Evolutionary conservation across 2,797 vertebrate genomes (phyloP).

Genomic region (Denticeps clupeoides): DNA sequence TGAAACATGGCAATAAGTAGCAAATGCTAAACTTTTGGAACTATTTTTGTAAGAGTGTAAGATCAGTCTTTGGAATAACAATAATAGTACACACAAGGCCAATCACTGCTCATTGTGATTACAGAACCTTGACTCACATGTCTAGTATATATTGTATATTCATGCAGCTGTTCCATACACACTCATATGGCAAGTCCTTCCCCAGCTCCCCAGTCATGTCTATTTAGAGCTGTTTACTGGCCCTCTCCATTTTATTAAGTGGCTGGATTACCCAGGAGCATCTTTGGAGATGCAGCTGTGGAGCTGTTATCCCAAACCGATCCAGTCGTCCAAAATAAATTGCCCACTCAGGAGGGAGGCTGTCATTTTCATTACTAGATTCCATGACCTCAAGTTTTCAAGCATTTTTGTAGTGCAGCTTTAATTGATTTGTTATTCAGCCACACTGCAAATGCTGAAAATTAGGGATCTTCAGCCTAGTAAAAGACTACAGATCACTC

Average conservation of each 20-base stretch:
- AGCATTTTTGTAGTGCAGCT: background rate
- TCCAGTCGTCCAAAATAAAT: constrained; percentile 26
- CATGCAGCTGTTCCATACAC: constrained; percentile 25
- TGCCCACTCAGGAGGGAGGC: background rate
- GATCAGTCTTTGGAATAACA: too few species aligned
- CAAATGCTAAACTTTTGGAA: too few species aligned
- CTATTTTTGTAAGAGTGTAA: too few species aligned
- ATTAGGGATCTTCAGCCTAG: background rate
- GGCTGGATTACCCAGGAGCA: constrained; percentile 44
- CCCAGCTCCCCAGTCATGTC: constrained; percentile 22
- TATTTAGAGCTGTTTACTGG: constrained; percentile 24
- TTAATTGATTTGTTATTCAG: constrained; percentile 2
- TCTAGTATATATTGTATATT: too few species aligned
- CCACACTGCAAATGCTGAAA: background rate
- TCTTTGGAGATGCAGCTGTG: constrained; percentile 54
- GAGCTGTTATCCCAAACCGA: constrained; percentile 33
- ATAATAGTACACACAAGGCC: too few species aligned
- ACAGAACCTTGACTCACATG: too few species aligned
- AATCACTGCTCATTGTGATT: too few species aligned
- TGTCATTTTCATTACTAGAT: too few species aligned
- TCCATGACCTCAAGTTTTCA: too few species aligned
- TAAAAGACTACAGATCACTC: background rate
- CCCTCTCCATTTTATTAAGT: constrained; percentile 30
- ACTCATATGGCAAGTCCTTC: constrained; percentile 6
- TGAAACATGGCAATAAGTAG: too few species aligned